Conservation (phyloP, 2,797 vertebrate species). For the Fratercula arctica region DNA sequence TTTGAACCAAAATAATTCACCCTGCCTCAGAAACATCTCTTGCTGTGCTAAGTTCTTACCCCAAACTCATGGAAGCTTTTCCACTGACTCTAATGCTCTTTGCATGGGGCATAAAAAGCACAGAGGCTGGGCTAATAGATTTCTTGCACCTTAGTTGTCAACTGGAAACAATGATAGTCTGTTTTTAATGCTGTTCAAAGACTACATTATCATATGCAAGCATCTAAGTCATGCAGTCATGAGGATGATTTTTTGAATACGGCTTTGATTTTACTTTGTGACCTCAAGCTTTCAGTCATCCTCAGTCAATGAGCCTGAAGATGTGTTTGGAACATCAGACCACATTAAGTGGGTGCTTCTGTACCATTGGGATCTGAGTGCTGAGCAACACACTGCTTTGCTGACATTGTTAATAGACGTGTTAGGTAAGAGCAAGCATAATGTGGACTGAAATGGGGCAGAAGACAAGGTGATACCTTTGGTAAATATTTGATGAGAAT, state of each 20-base stretch:
- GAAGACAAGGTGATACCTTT: background rate
- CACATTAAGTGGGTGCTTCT: background rate
- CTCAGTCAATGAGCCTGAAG: background rate
- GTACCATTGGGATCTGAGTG: background rate
- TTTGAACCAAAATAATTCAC: background rate
- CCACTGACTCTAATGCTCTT: background rate
- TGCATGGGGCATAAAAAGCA: background rate
- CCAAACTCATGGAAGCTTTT: background rate
- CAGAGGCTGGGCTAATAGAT: background rate
- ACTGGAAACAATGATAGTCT: background rate
- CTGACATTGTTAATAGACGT: background rate
- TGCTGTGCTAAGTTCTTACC: background rate
- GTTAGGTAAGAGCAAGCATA: background rate
- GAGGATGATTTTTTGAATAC: background rate
- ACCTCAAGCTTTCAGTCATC: background rate
- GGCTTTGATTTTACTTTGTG: background rate
- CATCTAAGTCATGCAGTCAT: background rate
- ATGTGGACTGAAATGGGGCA: background rate
- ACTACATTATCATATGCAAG: background rate
- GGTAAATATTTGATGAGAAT: background rate
- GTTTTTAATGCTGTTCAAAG: background rate
- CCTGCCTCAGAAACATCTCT: background rate
- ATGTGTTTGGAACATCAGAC: background rate
- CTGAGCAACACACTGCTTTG: background rate
- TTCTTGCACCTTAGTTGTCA: background rate